Percentiles rank a stretch among this genome's conserved stretches.
These are phyloP conservation scores for Xenopus borealis DNA, from an alignment of 2,113 vertebrate genomes.

Conservation along the genomic window DNA sequence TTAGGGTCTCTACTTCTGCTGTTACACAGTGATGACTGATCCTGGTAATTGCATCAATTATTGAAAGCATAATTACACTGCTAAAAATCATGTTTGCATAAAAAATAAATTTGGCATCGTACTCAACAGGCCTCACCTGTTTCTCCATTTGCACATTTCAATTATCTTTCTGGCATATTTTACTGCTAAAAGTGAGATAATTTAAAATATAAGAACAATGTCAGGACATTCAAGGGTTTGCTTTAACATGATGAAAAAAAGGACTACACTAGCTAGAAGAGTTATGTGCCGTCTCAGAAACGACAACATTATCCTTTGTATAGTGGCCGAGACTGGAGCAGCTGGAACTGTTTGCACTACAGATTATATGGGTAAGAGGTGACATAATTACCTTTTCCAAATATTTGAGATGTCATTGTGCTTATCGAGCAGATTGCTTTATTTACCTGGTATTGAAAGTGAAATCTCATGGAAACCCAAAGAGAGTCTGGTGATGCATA, in stretches of 20 bases:
- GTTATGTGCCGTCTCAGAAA: neutral
- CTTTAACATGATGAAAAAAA: slow-evolving; percentile 24
- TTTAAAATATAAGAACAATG: slow-evolving; percentile 28
- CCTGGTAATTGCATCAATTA: too few relatives aligned
- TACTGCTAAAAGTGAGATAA: neutral
- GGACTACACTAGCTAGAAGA: neutral
- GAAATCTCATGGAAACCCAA: slow-evolving; percentile 24
- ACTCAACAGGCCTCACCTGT: neutral
- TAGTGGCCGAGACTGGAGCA: neutral
- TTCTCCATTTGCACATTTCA: neutral
- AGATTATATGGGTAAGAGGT: slow-evolving; percentile 15
- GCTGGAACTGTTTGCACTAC: slow-evolving; percentile 25
- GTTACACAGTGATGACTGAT: too few relatives aligned
- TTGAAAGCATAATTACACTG: too few relatives aligned
- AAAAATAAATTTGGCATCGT: neutral
- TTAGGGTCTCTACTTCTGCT: too few relatives aligned
- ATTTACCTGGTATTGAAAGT: slow-evolving; percentile 26
- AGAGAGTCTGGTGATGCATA: neutral
- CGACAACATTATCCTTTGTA: slow-evolving; percentile 14
- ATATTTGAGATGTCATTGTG: slow-evolving; percentile 33
- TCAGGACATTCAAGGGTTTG: slow-evolving; percentile 12
- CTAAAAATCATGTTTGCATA: too few relatives aligned
- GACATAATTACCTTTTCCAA: slow-evolving; percentile 35
- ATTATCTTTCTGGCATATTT: neutral
- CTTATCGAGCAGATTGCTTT: slow-evolving; percentile 15